Base-by-base conservation (phyloP, 2,888 invertebrate genomes). In the Dolichomitus sp. region DNA sequence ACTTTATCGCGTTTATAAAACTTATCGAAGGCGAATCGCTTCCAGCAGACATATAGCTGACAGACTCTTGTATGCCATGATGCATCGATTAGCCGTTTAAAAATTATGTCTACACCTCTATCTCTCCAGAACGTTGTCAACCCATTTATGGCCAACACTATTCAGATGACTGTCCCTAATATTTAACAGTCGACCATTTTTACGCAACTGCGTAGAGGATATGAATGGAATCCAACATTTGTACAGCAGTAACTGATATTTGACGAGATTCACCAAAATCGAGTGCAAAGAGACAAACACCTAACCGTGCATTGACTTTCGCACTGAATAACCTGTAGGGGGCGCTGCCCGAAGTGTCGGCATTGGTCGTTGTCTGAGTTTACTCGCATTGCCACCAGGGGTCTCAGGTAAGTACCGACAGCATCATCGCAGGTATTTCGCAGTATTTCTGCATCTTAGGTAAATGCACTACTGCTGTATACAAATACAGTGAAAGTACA, bases 1-100 rank as follows among this genome's bases (percentile, higher is more conserved):
- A 73, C 72, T 81, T 81, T 72, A 81, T 79, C 27, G 77, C 81
- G 57, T 70, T 77, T 52, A 33, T 45, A 77, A 73, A 81, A 77
- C 63, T 81, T 73, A 81, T 78, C 81, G 40, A 50, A 30, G 54
- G 52, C 73, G 27, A 63, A 78, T 74, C 68, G 63, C 54, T 74
- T 57, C 4, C 57, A 17, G 48, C 37, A 37, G 30, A 42, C 59
- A 48, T 61, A 52, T 33, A 54, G 11, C 37, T 42, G 11, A 17
- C 5, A 37, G 3, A 1, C 4, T 17, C 9, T 52, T 52, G 27
- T 54, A 23, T 4, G 11, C 27, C 1, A 23, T 19, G 54, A 14
- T 12, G 14, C 23, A 27, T 54, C 54, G 54, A 54, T 27, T 27
- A 54, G 54, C 14, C 54, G 27, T 27, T 23, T 4, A 1, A 54